A percentile compares a stretch with the other conserved stretches of the same genome.
phyloP scores from a whole-genome alignment of 2,797 vertebrate species.

The Micromesistius poutassou region DNA sequence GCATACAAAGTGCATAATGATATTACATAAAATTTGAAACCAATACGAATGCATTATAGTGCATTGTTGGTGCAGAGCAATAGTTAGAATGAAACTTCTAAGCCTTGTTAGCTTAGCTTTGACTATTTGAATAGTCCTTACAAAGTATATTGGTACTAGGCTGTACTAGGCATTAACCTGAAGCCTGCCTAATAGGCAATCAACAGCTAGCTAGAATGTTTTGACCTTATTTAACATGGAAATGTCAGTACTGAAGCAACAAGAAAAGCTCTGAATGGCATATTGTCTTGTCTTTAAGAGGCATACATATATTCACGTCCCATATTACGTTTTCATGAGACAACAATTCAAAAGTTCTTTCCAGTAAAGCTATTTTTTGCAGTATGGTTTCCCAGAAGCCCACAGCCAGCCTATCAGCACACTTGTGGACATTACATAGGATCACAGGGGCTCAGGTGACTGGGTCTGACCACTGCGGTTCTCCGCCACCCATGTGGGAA shows the following conservation, averaged over 20 bases:
- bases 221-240: background rate
- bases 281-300: background rate
- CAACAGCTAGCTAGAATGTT: background rate
- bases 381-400: conserved; percentile 51
- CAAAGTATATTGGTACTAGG: background rate
- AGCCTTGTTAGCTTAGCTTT: background rate
- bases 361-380: conserved; percentile 42
- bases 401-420: conserved; percentile 12
- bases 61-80: background rate
- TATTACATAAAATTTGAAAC: background rate
- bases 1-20: too few relatives aligned
- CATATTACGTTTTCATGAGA: background rate
- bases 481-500: background rate
- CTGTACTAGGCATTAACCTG: background rate
- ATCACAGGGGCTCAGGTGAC: conserved; percentile 10
- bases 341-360: background rate
- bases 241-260: background rate
- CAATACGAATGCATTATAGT: background rate
- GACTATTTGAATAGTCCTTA: background rate
- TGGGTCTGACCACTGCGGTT: background rate
- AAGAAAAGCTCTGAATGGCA: background rate
- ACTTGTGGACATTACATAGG: conserved; percentile 21
- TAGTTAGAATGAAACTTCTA: background rate
- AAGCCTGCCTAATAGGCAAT: background rate
- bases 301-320: background rate